Base-by-base conservation (phyloP, 2,888 invertebrate genomes). In the Keiferia lycopersicella region DNA sequence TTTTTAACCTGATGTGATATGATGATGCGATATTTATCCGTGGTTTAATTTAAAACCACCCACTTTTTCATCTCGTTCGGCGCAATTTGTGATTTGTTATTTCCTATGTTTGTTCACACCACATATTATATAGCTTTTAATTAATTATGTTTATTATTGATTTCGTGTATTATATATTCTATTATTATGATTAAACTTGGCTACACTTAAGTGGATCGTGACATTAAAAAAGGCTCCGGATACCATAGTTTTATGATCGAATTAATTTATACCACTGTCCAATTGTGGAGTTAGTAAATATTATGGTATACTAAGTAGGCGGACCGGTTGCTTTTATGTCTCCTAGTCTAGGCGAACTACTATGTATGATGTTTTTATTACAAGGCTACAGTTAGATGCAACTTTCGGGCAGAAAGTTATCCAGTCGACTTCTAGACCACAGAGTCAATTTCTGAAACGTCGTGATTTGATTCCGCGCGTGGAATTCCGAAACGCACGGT, bases 171-270 rank as follows among this genome's bases (percentile, higher is more conserved):
- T 34, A 10, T 26, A 53, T 53, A 26, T 4, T 53, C 6, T 26
- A 22, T 51, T 1, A 41, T 48, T 48, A 8, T 18, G 18, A 56
- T 30, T 22, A 22, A 14, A 56, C 16, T 26, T 56, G n/a, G 59
- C 41, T 45, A 22, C 60, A 20, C 22, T 20, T 63, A 57, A 57
- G 57, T 63, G 62, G 45, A 18, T 34, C 30, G 56, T 45, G 26
- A 56, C 51, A 30, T 48, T 30, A 56, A 48, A 58, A 30, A 58
- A 18, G 58, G 26, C 58, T 12, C 48, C 34, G 56, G 48, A 48
- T 63, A 58, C 63, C 45, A 22, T 34, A 20, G n/a, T 64, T 64
- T 64, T 62, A 64, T 53, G 57, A 58, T 58, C 11, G 64, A 57
- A 62, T 64, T 64, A 57, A 64, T 64, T 26, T 62, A 64, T 57